Evolutionary conservation across 2,113 vertebrate genomes (phyloP), one percentile per base, ranked within the genome.

Genomic region (Acanthisitta chloris): DNA sequence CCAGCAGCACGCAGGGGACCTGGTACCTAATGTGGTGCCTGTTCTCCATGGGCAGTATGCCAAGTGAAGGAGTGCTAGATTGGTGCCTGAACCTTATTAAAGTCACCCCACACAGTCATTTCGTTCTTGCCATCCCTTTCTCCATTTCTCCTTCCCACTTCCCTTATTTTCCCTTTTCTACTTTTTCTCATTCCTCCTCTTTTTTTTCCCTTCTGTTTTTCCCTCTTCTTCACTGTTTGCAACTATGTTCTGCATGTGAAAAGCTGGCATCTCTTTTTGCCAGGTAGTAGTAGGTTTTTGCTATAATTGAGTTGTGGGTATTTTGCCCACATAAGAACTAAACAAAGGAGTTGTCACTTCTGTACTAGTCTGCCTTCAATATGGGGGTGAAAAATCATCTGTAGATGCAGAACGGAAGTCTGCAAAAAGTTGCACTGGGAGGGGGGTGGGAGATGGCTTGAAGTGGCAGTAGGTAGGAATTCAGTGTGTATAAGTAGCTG

Each of bases 1-100:
- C 81, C 25, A 17, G 49, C 81, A 89, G 33, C 2, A 1, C 61
- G 49, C 46, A 12, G 74, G 77, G 81, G 66, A 88, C 25, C 25
- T 84, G 72, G 72, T 88, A 71, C 64, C 82, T 90, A 64, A 81
- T 88, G 76, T 43, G 28, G 54, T 71, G 70, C 67, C 52, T 92
- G 40, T 71, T 77, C 64, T 80, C 51, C 20, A 2, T 29, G n/a
- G 88, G 82, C 94, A 92, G 17, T 28, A 4, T 81, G 80, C 64
- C 88, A 90, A 72, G 34, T 49, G 51, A 74, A 4, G 17, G 59
- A 90, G 57, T 46, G 48, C 74, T 64, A 62, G 64, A 21, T 58
- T 65, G 59, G 38, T 77, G 59, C n/a, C 58, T 66, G 42, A 70
- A 51, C 38, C 42, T 26, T 46, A 5, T 38, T 43, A 14, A 69